Evolutionary conservation across 2,113 vertebrate species (phyloP).

Genomic region (Phalacrocorax aristotelis): DNA sequence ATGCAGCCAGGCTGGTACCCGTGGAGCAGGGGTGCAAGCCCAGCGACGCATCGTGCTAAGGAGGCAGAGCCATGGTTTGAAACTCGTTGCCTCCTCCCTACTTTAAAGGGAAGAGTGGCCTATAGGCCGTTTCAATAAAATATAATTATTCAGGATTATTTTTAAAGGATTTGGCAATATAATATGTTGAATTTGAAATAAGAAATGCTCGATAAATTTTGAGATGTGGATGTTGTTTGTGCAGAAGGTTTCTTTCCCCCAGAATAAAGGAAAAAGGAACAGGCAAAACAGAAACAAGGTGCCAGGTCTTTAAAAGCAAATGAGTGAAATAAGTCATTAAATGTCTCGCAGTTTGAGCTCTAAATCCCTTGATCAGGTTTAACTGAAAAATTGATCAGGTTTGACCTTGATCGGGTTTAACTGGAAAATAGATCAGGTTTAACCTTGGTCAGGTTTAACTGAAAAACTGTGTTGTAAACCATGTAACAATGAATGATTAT

Average conservation of each 20-base stretch:
- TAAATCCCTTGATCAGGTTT: neutral
- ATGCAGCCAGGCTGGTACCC: neutral
- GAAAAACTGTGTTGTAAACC: neutral
- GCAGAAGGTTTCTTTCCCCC: neutral
- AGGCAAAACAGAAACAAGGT: neutral
- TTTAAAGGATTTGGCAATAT: neutral
- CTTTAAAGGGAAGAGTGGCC: neutral
- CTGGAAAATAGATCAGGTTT: too few species aligned
- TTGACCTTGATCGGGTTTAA: too few species aligned
- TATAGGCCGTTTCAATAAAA: neutral
- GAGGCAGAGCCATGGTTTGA: neutral
- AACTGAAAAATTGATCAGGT: neutral
- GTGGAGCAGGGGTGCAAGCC: neutral
- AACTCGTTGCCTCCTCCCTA: neutral
- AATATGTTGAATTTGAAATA: neutral
- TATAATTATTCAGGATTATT: neutral
- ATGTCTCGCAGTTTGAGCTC: too few species aligned
- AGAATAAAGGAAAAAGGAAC: neutral
- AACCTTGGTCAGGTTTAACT: too few species aligned
- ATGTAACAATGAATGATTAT: neutral
- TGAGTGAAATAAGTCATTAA: neutral
- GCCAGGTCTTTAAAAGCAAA: neutral
- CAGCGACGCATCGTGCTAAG: neutral
- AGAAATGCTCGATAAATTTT: neutral
- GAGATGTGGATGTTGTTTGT: neutral